Evolutionary conservation across 1,140 invertebrate species (phyloP).

Genomic region (Neocloeon triangulifer): DNA sequence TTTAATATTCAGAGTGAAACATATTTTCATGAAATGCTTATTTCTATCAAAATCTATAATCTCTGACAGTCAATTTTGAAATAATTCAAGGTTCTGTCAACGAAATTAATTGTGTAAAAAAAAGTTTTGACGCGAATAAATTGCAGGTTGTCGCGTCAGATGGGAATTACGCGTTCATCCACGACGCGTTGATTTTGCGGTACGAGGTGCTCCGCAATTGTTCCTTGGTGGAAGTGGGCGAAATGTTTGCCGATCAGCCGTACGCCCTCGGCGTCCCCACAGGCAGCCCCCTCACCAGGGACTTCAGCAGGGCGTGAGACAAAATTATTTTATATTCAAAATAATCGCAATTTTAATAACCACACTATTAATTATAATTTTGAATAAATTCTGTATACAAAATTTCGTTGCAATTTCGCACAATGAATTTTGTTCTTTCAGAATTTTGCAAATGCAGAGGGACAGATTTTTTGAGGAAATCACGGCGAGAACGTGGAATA

Average conservation of each 20-base stretch:
- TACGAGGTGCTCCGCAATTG: slow-evolving; percentile 65
- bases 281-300: slow-evolving; percentile 57
- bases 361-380: slow-evolving; percentile 1
- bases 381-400: slow-evolving; percentile 1
- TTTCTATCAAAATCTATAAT: too few species aligned
- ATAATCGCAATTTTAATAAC: background rate
- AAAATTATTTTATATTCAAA: background rate
- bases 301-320: slow-evolving; percentile 44
- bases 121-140: too few species aligned
- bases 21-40: too few species aligned
- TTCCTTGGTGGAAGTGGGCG: slow-evolving; percentile 66
- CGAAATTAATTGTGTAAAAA: too few species aligned
- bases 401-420: background rate
- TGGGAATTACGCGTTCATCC: slow-evolving; percentile 72
- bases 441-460: slow-evolving; percentile 62
- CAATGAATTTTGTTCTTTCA: slow-evolving; percentile 14
- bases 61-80: too few species aligned
- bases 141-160: slow-evolving; percentile 41
- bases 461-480: slow-evolving; percentile 60
- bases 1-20: too few species aligned
- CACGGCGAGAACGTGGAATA: slow-evolving; percentile 61
- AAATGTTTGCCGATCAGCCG: slow-evolving; percentile 70
- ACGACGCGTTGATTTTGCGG: slow-evolving; percentile 63
- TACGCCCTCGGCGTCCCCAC: slow-evolving; percentile 73
- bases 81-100: too few species aligned